Percentiles rank a stretch among this genome's conserved stretches.
Evolutionary conservation across 2,797 vertebrate genomes (phyloP).

Genomic region (Decapterus maruadsi): DNA sequence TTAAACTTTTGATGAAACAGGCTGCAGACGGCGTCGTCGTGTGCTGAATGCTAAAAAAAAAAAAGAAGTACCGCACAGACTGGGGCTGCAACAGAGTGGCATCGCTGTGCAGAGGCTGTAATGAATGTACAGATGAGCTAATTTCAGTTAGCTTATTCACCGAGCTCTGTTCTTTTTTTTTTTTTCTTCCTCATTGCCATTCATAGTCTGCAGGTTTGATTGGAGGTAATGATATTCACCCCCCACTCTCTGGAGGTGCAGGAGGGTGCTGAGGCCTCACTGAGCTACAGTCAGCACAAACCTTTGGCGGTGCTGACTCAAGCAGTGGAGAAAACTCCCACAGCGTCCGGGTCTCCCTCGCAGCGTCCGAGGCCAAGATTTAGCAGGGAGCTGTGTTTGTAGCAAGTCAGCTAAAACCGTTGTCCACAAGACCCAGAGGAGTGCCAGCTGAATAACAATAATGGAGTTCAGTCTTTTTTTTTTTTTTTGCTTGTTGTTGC

Average conservation of each 20-base stretch:
- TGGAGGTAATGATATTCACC: constrained; percentile 78
- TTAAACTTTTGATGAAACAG: constrained; percentile 63
- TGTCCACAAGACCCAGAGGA: constrained; percentile 44
- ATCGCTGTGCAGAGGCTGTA: constrained; percentile 12
- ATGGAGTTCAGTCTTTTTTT: constrained; percentile 14
- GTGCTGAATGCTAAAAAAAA: constrained; percentile 33
- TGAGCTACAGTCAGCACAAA: constrained; percentile 80
- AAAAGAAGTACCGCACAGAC: constrained; percentile 20
- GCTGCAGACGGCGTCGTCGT: constrained; percentile 30
- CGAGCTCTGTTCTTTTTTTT: constrained; percentile 9
- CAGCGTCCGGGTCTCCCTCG: constrained; percentile 44
- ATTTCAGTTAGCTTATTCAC: constrained; percentile 67
- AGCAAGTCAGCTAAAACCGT: constrained; percentile 72
- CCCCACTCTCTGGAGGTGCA: constrained; percentile 52
- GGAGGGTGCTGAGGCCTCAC: constrained; percentile 56
- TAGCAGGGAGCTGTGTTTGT: constrained; percentile 48
- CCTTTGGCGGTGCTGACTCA: constrained; percentile 73
- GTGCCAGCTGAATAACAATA: constrained; percentile 68
- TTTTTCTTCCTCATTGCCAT: constrained; percentile 70
- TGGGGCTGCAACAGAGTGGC: constrained; percentile 7
- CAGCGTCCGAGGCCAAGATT: constrained; percentile 53
- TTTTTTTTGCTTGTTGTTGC: constrained; percentile 25
- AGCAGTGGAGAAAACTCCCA: constrained; percentile 58
- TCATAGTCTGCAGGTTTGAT: constrained; percentile 70
- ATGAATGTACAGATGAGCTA: constrained; percentile 57